Evolutionary conservation across 2,888 invertebrate genomes (phyloP), one percentile per base, ranked within the genome.

Genomic region (Spilarctia lutea): DNA sequence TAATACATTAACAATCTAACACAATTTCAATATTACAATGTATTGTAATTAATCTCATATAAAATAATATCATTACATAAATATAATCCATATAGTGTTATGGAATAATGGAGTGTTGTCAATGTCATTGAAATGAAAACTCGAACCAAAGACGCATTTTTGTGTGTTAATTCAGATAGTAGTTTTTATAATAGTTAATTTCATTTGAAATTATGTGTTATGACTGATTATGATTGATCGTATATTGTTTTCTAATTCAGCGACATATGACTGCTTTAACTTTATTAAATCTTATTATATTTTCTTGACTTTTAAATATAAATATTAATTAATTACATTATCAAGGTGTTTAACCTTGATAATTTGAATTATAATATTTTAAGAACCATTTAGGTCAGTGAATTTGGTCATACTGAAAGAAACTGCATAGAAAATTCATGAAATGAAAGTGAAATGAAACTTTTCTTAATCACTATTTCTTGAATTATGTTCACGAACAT

Each of bases 401-500:
- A 27, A 27, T 13, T 27, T 60, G 13, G 27, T 27, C 67, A 68
- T 27, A 27, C 67, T 68, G 27, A 60, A 68, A 68, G 30, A 45
- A 45, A 45, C 27, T 13, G 60, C 27, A 27, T 16, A 27, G 16
- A 8, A 27, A 27, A 27, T n/a, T 3, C 1, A 60, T 65, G 2
- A 30, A 20, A 24, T 63, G n/a, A 52, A 48, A 13, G 33, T 66
- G 16, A 71, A 70, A 24, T 65, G n/a, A n/a, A 72, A 24, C 39
- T 73, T 77, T 20, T 7, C 10, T 74, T 3, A 39, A 70, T 68
- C 7, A 11, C 52, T 56, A 69, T 27, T 73, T 74, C 30, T 74
- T 71, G 77, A 68, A 68, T 77, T 74, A 45, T 75, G 79, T 76
- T 76, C 60, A 74, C 66, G 78, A 76, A 82, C 82, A 82, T 83